A percentile compares a stretch with the other conserved stretches of the same genome.
phyloP scores from a whole-genome alignment of 2,888 invertebrate genomes.

The Stenchaetothrips biformis region DNA sequence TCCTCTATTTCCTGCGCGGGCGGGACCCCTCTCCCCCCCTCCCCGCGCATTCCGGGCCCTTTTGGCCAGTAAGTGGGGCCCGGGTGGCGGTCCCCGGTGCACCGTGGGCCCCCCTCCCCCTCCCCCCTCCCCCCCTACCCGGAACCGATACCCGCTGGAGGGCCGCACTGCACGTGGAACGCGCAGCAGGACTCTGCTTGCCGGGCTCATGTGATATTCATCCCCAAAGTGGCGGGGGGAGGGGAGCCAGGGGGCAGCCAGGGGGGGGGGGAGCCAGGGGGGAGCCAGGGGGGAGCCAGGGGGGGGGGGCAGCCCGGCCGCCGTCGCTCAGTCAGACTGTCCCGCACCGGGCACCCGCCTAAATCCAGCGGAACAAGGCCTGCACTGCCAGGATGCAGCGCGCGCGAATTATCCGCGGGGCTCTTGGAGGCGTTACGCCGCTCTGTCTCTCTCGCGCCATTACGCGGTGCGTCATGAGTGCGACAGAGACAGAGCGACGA shows the following conservation, averaged over 20 bases:
- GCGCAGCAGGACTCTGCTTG: background rate
- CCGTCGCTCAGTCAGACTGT: too few species aligned
- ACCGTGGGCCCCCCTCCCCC: background rate
- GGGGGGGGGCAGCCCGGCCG: background rate
- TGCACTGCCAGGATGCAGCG: too few species aligned
- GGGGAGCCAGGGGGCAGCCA: background rate
- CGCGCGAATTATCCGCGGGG: too few species aligned
- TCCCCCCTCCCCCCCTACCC: background rate
- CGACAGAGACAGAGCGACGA: too few species aligned
- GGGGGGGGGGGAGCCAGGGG: background rate
- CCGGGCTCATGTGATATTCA: constrained; percentile 4
- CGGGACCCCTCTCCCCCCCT: background rate
- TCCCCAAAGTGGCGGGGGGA: background rate
- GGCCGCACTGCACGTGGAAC: too few species aligned
- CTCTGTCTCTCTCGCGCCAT: too few species aligned
- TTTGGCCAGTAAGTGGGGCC: background rate
- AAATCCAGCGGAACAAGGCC: too few species aligned
- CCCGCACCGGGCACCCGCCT: too few species aligned
- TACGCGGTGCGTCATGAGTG: too few species aligned
- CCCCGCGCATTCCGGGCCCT: background rate
- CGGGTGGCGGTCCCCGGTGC: background rate
- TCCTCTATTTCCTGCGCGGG: too few species aligned
- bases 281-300: background rate
- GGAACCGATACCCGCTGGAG: background rate
- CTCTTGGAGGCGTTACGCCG: too few species aligned